phyloP scores from a whole-genome alignment of 2,888 invertebrate genomes.

The Allacma fusca region DNA sequence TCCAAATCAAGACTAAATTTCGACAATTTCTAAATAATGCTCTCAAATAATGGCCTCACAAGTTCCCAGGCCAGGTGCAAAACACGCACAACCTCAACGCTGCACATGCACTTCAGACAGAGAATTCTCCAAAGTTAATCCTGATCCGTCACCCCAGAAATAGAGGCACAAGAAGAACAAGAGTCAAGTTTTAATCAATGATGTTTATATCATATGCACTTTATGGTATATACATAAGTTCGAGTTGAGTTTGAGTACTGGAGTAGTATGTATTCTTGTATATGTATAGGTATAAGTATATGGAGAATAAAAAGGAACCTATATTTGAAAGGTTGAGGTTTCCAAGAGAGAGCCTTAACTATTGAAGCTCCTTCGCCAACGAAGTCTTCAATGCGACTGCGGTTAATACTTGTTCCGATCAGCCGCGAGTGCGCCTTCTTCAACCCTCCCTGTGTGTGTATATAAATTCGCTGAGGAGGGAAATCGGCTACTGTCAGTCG shows the following conservation, averaged over 20 bases:
- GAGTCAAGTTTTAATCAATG: conserved; percentile 16
- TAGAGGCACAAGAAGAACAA: not conserved
- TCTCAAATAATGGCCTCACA: conserved; percentile 25
- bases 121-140: not conserved
- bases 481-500: conserved; percentile 15
- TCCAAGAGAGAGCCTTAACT: not conserved
- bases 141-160: not conserved
- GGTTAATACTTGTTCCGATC: not conserved
- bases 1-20: not conserved
- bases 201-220: not conserved
- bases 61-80: conserved; percentile 28
- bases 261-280: not conserved
- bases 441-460: not conserved
- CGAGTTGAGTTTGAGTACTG: not conserved
- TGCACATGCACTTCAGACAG: conserved; percentile 25
- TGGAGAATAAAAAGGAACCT: too few species aligned
- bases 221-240: too few species aligned
- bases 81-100: conserved; percentile 23
- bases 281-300: not conserved
- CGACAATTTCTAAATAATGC: not conserved
- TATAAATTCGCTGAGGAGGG: conserved; percentile 14
- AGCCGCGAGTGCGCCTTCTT: not conserved
- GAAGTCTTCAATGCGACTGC: conserved; percentile 20
- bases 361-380: not conserved
- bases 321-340: not conserved